These are phyloP conservation scores for Acromyrmex charruanus DNA, from an alignment of 1,140 invertebrate species.

Conservation along the genomic window DNA sequence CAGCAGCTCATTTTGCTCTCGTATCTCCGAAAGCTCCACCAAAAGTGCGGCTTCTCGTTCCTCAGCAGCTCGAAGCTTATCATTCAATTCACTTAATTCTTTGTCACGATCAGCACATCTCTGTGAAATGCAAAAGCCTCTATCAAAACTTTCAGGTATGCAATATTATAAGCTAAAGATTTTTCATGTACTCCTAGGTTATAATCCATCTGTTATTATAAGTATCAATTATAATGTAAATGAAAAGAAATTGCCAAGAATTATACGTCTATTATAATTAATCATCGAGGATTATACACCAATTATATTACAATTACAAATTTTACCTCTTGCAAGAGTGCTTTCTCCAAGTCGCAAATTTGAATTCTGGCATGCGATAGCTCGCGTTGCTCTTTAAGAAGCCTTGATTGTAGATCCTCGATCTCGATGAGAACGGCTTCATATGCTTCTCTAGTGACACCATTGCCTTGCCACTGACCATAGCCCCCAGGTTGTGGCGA, in stretches of 20 bases:
- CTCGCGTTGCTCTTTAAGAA: conserved; percentile 80
- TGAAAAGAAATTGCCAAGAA: background rate
- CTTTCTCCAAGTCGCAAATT: conserved; percentile 82
- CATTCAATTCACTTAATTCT: conserved; percentile 73
- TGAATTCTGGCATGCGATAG: conserved; percentile 80
- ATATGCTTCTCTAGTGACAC: conserved; percentile 81
- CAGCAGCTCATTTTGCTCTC: conserved; percentile 86
- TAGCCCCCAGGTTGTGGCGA: conserved; percentile 82
- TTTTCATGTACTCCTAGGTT: background rate
- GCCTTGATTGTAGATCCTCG: conserved; percentile 81
- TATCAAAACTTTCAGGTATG: background rate
- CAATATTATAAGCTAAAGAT: background rate
- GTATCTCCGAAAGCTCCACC: conserved; percentile 85
- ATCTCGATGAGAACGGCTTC: conserved; percentile 79
- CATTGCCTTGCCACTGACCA: conserved; percentile 77
- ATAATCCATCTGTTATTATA: background rate
- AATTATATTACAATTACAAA: background rate
- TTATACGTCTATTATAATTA: background rate
- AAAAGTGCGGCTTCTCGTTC: conserved; percentile 84
- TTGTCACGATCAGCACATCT: conserved; percentile 79
- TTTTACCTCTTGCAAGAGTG: conserved; percentile 82
- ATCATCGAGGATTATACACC: too few species aligned
- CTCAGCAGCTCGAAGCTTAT: conserved; percentile 81
- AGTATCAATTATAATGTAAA: background rate
- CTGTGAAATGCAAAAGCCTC: background rate